Conservation (phyloP, 2,797 vertebrate genomes). For the Otolemur crassicaudatus region DNA sequence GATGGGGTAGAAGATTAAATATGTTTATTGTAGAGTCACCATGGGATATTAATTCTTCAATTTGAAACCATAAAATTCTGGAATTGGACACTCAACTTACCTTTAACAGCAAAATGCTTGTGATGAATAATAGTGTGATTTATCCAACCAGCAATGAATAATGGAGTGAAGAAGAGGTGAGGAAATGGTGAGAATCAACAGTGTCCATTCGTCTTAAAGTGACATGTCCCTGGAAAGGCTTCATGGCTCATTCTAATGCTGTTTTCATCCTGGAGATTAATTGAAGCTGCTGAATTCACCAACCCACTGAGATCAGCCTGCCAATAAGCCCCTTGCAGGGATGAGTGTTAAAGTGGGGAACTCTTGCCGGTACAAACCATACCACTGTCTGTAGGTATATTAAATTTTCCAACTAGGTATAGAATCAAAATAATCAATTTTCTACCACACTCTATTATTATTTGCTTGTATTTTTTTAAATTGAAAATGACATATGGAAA, state of each 20-base stretch:
- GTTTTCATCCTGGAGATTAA: constrained; percentile 35
- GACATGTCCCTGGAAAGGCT: not conserved
- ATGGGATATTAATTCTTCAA: constrained; percentile 64
- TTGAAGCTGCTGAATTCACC: not conserved
- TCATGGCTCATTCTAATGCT: not conserved
- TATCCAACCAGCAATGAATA: constrained; percentile 25
- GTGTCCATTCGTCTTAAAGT: not conserved
- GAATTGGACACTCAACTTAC: constrained; percentile 25
- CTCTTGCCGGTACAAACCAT: not conserved
- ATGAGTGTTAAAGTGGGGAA: not conserved
- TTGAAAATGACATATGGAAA: not conserved
- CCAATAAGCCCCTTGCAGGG: not conserved
- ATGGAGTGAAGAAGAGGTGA: not conserved
- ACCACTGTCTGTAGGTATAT: not conserved
- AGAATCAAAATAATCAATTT: not conserved
- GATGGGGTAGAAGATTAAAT: constrained; percentile 62
- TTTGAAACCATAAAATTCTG: constrained; percentile 58
- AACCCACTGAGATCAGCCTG: not conserved
- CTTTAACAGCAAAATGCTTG: constrained; percentile 63
- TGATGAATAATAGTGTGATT: constrained; percentile 40
- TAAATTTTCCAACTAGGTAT: not conserved
- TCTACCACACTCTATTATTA: not conserved
- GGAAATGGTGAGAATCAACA: not conserved
- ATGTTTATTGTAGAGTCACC: constrained; percentile 64
- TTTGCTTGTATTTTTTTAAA: constrained; percentile 19